A percentile compares a stretch with the other conserved stretches of the same genome.
phyloP scores from a whole-genome alignment of 1,140 invertebrate genomes.

The Ips nitidus region DNA sequence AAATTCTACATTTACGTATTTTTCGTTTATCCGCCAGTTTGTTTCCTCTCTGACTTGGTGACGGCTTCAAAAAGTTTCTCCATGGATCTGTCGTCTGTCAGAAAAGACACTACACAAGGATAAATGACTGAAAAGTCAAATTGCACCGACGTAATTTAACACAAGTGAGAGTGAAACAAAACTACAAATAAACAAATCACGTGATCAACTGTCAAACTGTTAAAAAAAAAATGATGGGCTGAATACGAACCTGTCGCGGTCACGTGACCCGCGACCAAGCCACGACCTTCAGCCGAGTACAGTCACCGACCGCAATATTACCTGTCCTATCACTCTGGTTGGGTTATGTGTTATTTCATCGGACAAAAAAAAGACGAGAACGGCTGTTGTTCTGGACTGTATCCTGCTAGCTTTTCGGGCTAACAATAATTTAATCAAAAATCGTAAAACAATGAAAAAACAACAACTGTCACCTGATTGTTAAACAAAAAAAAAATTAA shows the following conservation, averaged over 20 bases:
- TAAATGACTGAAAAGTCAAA: too few species aligned
- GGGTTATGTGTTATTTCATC: constrained; percentile 21
- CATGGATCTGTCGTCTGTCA: too few species aligned
- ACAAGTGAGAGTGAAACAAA: too few species aligned
- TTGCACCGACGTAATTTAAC: too few species aligned
- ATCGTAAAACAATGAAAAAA: not conserved
- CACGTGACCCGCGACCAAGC: constrained; percentile 38
- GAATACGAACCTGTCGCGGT: constrained; percentile 32
- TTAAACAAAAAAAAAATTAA: too few species aligned
- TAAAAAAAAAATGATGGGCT: not conserved
- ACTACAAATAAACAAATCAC: too few species aligned
- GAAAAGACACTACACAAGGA: too few species aligned
- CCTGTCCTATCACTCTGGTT: constrained; percentile 30
- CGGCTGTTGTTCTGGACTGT: constrained; percentile 10
- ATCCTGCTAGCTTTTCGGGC: not conserved
- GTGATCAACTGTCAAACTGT: too few species aligned
- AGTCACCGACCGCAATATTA: constrained; percentile 37
- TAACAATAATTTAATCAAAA: not conserved
- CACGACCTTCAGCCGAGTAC: constrained; percentile 40
- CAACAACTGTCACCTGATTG: not conserved
- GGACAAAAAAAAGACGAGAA: constrained; percentile 10
- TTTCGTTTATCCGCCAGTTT: too few species aligned
- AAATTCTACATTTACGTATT: too few species aligned
- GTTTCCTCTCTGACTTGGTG: too few species aligned
- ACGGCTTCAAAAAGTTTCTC: too few species aligned